Base-by-base conservation (phyloP, 1,140 invertebrate genomes). In the Drosophila watanabei region DNA sequence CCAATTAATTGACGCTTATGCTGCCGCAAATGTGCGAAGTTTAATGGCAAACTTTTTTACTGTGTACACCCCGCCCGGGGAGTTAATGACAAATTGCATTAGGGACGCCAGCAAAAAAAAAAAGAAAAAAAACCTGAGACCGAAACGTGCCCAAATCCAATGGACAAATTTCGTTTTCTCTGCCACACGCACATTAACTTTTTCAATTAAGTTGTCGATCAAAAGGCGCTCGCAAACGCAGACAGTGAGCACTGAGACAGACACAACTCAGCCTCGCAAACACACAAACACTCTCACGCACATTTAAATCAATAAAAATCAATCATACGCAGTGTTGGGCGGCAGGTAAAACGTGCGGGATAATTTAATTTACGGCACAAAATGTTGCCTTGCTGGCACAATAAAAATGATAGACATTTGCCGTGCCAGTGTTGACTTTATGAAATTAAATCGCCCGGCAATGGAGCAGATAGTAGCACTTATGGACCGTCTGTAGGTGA, bases 161-260 rank as follows among this genome's bases (percentile, higher is more conserved):
- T 75, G 75, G 65, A 60, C 70, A 62, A 72, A 63, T 75, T 78
- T 73, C 60, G 79, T 61, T 66, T 68, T 43, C 35, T 59, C 41
- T 24, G 45, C 62, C 62, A 45, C 68, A 62, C 75, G 78, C 66
- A 86, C 78, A 86, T 89, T 89, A 88, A 88, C 84, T 88, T 88
- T 89, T 79, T 89, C 81, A 90, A 90, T 90, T 89, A 89, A 90
- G 82, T 68, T 75, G 86, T 86, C 85, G 65, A 88, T 88, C 85
- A 89, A 84, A 79, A 68, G 75, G 58, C 51, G 56, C 41, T 32
- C 35, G 33, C 20, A 56, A 24, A 5, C 33, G 54, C 16, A 30
- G 52, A 45, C 68, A 49, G 32, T 46, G 20, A 18, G 56, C 59
- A 14, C 57, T 24, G 43, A 57, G 45, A 60, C 52, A 72, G 66